Percentiles rank a stretch among this genome's conserved stretches.
phyloP scores from a whole-genome alignment of 92 coral and sea anemone species.

The Umimayanthus kanabou region DNA sequence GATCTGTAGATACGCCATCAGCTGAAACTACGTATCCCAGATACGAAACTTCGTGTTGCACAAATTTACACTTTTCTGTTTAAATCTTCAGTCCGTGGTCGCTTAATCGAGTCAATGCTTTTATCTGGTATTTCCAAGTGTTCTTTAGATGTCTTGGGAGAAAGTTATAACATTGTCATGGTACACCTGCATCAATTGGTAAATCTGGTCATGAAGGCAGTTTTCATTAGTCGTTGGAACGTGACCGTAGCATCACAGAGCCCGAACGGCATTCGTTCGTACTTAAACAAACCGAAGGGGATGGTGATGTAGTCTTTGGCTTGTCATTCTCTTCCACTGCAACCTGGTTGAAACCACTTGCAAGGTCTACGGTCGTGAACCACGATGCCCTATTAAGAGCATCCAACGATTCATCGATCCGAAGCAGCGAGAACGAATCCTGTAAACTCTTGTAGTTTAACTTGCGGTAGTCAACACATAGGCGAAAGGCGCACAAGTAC shows the following conservation, averaged over 20 bases:
- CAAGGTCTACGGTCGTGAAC: conserved; percentile 39
- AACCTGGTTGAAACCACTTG: conserved; percentile 33
- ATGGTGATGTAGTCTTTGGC: conserved; percentile 32
- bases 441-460: conserved; percentile 9
- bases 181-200: conserved; percentile 44
- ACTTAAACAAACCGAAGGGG: conserved; percentile 39
- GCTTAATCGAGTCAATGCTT: conserved; percentile 15
- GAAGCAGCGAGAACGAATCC: conserved; percentile 34
- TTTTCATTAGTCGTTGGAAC: conserved; percentile 13
- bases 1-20: conserved; percentile 34
- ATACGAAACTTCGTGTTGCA: conserved; percentile 21
- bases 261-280: conserved; percentile 33
- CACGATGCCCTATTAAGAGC: conserved; percentile 16
- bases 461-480: conserved; percentile 43
- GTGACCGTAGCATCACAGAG: conserved; percentile 24
- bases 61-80: conserved; percentile 30
- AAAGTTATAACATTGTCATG: conserved; percentile 50
- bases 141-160: conserved; percentile 36
- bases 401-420: conserved; percentile 34
- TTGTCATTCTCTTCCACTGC: conserved; percentile 33
- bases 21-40: conserved; percentile 36
- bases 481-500: conserved; percentile 28
- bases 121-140: conserved; percentile 42
- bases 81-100: conserved; percentile 39
- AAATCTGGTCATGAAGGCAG: conserved; percentile 43